phyloP scores from a whole-genome alignment of 1,140 invertebrate genomes.

The Calycopis cecrops region DNA sequence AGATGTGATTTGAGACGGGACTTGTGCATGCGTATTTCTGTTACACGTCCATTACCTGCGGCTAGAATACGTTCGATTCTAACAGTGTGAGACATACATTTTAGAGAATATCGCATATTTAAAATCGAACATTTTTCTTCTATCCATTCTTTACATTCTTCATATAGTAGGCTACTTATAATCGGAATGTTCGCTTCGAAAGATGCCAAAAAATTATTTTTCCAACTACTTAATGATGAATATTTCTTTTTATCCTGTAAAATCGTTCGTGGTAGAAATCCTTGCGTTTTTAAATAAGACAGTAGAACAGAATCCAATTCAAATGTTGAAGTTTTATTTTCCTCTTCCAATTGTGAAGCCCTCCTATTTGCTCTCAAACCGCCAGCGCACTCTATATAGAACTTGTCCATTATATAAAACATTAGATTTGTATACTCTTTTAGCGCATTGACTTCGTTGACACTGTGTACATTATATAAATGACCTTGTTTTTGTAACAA shows the following conservation, averaged over 20 bases:
- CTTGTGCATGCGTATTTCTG: slow-evolving; percentile 44
- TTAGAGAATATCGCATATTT: slow-evolving; percentile 48
- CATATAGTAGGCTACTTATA: slow-evolving; percentile 43
- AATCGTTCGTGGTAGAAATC: slow-evolving; percentile 36
- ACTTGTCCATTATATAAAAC: no score
- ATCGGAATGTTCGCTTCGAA: slow-evolving; percentile 38
- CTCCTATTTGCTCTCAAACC: no score
- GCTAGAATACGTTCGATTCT: slow-evolving; percentile 44
- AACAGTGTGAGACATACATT: slow-evolving; percentile 44
- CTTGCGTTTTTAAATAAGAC: background rate
- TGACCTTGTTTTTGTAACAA: slow-evolving; percentile 37
- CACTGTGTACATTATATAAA: slow-evolving; percentile 39
- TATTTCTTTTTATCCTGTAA: slow-evolving; percentile 48
- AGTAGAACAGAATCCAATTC: no score
- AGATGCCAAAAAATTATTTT: slow-evolving; percentile 52
- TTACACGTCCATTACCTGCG: slow-evolving; percentile 37
- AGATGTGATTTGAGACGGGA: slow-evolving; percentile 44
- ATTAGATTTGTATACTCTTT: slow-evolving; percentile 38
- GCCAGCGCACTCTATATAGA: no score
- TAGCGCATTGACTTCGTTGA: slow-evolving; percentile 40
- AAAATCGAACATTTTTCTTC: slow-evolving; percentile 36
- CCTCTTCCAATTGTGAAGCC: no score
- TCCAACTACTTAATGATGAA: slow-evolving; percentile 44
- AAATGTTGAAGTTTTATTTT: no score
- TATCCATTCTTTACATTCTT: no score